Conservation (phyloP, 2,888 invertebrate species). For the Isotomurus palustris region DNA sequence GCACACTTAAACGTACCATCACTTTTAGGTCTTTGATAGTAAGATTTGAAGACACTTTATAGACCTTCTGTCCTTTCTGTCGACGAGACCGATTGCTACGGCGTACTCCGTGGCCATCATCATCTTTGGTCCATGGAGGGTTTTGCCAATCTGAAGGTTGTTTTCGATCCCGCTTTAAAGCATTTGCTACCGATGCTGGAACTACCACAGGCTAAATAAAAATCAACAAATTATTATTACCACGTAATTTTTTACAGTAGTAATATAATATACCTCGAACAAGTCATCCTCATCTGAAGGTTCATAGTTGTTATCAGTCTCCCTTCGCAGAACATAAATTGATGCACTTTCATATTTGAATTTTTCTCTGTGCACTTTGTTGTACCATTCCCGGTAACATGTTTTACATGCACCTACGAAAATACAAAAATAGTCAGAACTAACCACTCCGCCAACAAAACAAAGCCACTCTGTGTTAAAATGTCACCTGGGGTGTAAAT, state of each 20-base stretch:
- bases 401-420: conserved; percentile 24
- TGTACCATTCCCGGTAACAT: conserved; percentile 26
- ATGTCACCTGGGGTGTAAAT: conserved; percentile 28
- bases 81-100: conserved; percentile 49
- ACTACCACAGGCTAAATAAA: too few species aligned
- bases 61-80: conserved; percentile 50
- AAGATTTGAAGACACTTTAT: conserved; percentile 49
- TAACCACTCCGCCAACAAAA: background rate
- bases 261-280: background rate
- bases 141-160: conserved; percentile 20
- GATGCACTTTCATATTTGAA: conserved; percentile 23
- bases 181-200: too few species aligned
- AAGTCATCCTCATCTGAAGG: conserved; percentile 17
- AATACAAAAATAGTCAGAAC: background rate
- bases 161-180: conserved; percentile 21
- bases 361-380: conserved; percentile 2
- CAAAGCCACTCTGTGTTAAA: background rate
- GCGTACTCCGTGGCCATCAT: conserved; percentile 15
- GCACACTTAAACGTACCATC: conserved; percentile 45
- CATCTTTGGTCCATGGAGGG: background rate
- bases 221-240: too few species aligned
- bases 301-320: conserved; percentile 19
- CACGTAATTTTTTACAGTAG: too few species aligned
- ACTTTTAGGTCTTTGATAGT: conserved; percentile 51
- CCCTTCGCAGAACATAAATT: conserved; percentile 20